Evolutionary conservation across 2,797 vertebrate genomes (phyloP), one percentile per base, ranked within the genome.

Genomic region (Lagorchestes hirsutus): DNA sequence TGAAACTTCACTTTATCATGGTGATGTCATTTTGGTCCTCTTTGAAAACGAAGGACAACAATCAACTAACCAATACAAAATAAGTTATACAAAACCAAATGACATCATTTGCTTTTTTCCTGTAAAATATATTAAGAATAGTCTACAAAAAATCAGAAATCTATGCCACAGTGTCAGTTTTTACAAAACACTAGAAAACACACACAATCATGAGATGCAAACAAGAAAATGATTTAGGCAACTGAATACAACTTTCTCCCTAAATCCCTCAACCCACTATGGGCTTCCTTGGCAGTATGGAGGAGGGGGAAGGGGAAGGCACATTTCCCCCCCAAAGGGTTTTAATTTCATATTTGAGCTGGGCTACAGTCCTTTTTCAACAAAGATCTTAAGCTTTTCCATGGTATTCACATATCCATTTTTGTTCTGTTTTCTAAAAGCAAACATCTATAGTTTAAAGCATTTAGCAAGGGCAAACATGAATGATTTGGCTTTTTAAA

Each of bases 51-150:
- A 50, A 50, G 50, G 50, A 50, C 50, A 50, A 50, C 50, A 3
- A 50, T 50, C 50, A 50, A 50, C 50, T 50, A 50, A 50, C 50
- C 50, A 50, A 50, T 46, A 50, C 50, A 98, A 94, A 82, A 59
- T 97, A 97, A 97, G 92, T 96, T 94, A 94, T 93, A 97, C n/a
- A 97, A 92, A 93, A 52, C 92, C 90, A 5, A 93, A 95, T 93
- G 94, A 96, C 16, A 94, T 67, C 58, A 13, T 74, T 59, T 90
- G 95, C 95, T 95, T 82, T 90, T 58, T 58, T 92, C 95, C 96
- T 95, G 97, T 93, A 93, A 98, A 98, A 98, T 98, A 98, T 98
- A 98, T 98, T 98, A 98, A 97, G 93, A 95, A 94, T 92, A 93
- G 94, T 87, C 97, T 97, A 90, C 92, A 96, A 97, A 50, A 52